Base-by-base conservation (phyloP, 35 echinoderm and acorn worm species). In the Hemicentrotus pulcherrimus region DNA sequence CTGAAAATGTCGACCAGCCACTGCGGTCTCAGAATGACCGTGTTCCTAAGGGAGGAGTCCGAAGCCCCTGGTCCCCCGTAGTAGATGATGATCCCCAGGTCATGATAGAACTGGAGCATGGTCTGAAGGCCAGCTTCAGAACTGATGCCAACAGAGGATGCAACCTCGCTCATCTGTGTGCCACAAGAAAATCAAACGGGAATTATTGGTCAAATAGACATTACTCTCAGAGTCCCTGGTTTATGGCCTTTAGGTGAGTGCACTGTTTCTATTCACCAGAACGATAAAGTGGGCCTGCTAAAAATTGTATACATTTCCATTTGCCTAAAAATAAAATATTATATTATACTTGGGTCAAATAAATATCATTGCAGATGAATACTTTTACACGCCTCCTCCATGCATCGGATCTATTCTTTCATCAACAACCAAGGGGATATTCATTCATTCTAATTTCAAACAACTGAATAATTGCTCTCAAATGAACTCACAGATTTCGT, bases 91-190 rank as follows among this genome's bases (percentile, higher is more conserved):
- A 96, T 91, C 46, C 97, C 97, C 4, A 97, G 95, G 55, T 97
- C 97, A 91, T 97, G 97, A 61, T 97, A 97, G 86, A 97, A 97
- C 50, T 97, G 97, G 5, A 97, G 96, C 97, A 97, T 97, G 14
- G 95, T 96, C 31, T 92, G 45, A 47, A 97, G 32, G 47, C 94
- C 97, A 32, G 93, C 89, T 9, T 97, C 95, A 22, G 94, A 91
- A 47, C 22, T 58, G 14, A 96, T 86, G 28, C 86, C 92, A 2
- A 91, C 78, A 19, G 88, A 58, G 45, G 32, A 47, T 91, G 92
- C 95, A 28, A 89, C 78, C 58, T 95, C 91, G 18, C 86, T 95
- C 86, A 97, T 58, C 94, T 96, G 88, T 90, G 5, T 78, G 24
- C 19, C 19, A 78, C 65, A 78, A 78, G 65, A 78, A n/a, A 78